Evolutionary conservation across 2,797 vertebrate genomes (phyloP), one percentile per base, ranked within the genome.

Genomic region (Sciurus carolinensis): DNA sequence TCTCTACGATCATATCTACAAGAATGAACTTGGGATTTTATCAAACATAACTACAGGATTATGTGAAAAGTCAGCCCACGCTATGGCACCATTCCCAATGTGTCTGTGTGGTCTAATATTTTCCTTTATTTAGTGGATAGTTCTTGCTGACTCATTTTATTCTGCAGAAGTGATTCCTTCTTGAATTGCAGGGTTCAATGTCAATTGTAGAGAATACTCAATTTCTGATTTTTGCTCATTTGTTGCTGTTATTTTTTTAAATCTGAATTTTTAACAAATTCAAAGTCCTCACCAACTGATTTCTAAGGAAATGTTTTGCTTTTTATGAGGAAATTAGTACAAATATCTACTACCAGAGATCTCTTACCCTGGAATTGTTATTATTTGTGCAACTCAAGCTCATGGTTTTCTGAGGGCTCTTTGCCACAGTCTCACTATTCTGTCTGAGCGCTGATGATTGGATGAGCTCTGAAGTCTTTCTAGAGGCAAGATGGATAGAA

Each of bases 241-340:
- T 66, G 67, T 47, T 54, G 3, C 59, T 76, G 33, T 50, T 76
- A 52, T 50, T 73, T 91, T 87, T 91, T 83, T 57, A 76, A 76
- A 91, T 77, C 54, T 50, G 62, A 84, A 44, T 80, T 89, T 89
- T 75, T 2, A 81, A 72, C 73, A 96, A 80, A 96, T 90, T 85
- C 50, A 85, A 69, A 92, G 30, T 66, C 18, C 30, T 81, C 62
- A 64, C 33, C 26, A 82, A 39, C 5, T 71, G 30, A 90, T 73
- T 87, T 90, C 69, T 71, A 72, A 82, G 14, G 47, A 57, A 88
- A n/a, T 15, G 39, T 39, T 54, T 71, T 77, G 28, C 33, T 52
- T 91, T 80, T 76, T 50, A 91, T 44, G 11, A 73, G 39, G 69
- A 33, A 26, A 72, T 83, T 87, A 93, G 81, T 93, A n/a, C 36